These are phyloP conservation scores for Sander vitreus DNA, from an alignment of 2,113 vertebrate species.

Conservation along the genomic window DNA sequence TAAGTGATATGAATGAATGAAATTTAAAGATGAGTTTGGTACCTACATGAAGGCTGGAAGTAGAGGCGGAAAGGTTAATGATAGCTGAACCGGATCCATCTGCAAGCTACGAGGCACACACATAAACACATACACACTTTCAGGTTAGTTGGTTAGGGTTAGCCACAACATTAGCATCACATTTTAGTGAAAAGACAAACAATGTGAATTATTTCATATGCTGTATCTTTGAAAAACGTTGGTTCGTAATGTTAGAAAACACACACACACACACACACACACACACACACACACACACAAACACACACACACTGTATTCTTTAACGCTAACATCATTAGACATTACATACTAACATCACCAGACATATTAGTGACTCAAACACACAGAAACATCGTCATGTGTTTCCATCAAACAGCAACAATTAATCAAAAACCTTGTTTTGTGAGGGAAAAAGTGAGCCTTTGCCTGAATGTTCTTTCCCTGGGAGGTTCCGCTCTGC, in stretches of 20 bases:
- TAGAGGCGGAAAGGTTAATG: constrained; percentile 90
- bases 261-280: constrained; percentile 19
- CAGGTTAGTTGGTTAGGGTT: constrained; percentile 59
- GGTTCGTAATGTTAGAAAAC: background rate
- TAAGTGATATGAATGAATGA: constrained; percentile 16
- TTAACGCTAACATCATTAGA: background rate
- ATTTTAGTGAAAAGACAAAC: background rate
- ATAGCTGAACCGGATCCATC: constrained; percentile 89
- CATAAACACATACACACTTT: constrained; percentile 20
- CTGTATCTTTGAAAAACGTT: background rate
- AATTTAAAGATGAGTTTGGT: constrained; percentile 70
- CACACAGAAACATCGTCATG: background rate
- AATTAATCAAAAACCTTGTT: background rate
- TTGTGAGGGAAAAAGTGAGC: constrained; percentile 3
- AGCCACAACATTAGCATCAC: constrained; percentile 26
- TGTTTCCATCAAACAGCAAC: background rate
- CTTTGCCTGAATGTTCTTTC: background rate
- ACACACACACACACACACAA: constrained; percentile 1
- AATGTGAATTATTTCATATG: background rate
- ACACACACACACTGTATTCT: constrained; percentile 5
- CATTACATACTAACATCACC: background rate
- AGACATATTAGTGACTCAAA: constrained; percentile 19
- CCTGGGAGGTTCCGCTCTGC: background rate
- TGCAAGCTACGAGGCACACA: constrained; percentile 66
- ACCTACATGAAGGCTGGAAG: constrained; percentile 93